Evolutionary conservation across 2,797 vertebrate genomes (phyloP), one percentile per base, ranked within the genome.

Genomic region (Ptychobarbus kaznakovi): DNA sequence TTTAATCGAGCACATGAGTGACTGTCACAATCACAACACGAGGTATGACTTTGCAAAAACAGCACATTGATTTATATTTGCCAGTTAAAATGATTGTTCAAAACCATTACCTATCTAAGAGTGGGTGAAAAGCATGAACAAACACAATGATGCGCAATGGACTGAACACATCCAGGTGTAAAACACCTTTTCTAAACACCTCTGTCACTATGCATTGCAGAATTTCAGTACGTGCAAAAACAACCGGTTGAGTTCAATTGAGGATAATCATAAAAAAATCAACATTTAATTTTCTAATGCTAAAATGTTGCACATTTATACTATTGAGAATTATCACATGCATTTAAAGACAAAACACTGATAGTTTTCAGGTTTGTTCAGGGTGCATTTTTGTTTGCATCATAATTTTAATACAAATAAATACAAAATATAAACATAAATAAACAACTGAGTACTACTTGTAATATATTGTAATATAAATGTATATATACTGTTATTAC

Each of bases 11-110:
- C 83, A 77, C 84, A 81, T 81, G 77, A 87, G 84, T 11, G 69
- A 65, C 38, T 85, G 66, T 86, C 80, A 77, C 51, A 35, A 16
- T 73, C 40, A 82, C 56, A 44, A 65, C 65, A 28, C 18, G 38
- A 53, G 32, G 28, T 15, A 74, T 91, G 89, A 87, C 82, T 79
- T 51, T 22, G 73, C 85, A 88, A 83, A 75, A 80, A 82, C 9
- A 15, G 38, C 51, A 25, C 20, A 5, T 9, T 49, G 40, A 63
- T 72, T 74, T 46, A 3, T 42, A 70, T 28, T 28, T 42, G 35
- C 15, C 5, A 61, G 13, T 25, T 78, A 42, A 63, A 44, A 6
- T 28, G 22, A 44, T 20, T 28, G n/a, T 63, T 42, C 15, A 44
- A 28, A 9, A 7, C 38, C n/a, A 28, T 28, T 28, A 28, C 2